Evolutionary conservation across 2,113 vertebrate species (phyloP).

Genomic region (Dolichallabes microphthalmus): DNA sequence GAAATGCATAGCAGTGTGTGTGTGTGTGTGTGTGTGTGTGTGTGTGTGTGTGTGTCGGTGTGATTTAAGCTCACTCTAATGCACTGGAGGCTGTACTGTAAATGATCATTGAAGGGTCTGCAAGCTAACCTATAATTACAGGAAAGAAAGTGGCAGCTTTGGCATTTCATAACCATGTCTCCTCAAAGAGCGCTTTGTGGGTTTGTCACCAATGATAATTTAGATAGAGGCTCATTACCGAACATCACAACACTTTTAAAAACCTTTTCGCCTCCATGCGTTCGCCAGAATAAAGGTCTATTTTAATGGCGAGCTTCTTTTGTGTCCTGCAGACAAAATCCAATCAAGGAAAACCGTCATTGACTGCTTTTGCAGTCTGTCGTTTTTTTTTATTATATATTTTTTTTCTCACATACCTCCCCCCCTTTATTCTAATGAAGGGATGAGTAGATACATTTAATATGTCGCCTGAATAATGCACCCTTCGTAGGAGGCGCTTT

Average conservation of each 20-base stretch:
- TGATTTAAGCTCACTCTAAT: slow-evolving; percentile 93
- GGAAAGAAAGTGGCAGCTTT: slow-evolving; percentile 99
- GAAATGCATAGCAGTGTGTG: slow-evolving; percentile 77
- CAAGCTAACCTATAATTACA: slow-evolving; percentile 99
- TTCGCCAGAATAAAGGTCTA: slow-evolving; percentile 88
- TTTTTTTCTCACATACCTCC: too few species aligned
- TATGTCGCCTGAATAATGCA: slow-evolving; percentile 80
- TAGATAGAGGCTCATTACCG: slow-evolving; percentile 99
- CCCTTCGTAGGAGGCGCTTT: slow-evolving; percentile 81
- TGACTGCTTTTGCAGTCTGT: slow-evolving; percentile 92
- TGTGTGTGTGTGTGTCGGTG: slow-evolving; percentile 49
- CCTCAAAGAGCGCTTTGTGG: slow-evolving; percentile 99
- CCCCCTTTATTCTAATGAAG: slow-evolving; percentile 80
- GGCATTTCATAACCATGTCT: slow-evolving; percentile 99
- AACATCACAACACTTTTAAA: slow-evolving; percentile 99
- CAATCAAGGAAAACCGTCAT: slow-evolving; percentile 92
- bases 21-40: slow-evolving; percentile 37
- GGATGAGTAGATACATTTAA: slow-evolving; percentile 92
- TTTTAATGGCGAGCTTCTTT: slow-evolving; percentile 98
- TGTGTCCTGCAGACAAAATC: slow-evolving; percentile 97
- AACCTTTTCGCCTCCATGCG: slow-evolving; percentile 85
- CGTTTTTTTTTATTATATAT: slow-evolving; percentile 70
- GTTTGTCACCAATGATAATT: slow-evolving; percentile 99
- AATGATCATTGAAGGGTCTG: slow-evolving; percentile 99
- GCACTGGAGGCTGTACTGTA: slow-evolving; percentile 96